Evolutionary conservation across 2,888 invertebrate species (phyloP), one percentile per base, ranked within the genome.

Genomic region (Stratiomys singularior): DNA sequence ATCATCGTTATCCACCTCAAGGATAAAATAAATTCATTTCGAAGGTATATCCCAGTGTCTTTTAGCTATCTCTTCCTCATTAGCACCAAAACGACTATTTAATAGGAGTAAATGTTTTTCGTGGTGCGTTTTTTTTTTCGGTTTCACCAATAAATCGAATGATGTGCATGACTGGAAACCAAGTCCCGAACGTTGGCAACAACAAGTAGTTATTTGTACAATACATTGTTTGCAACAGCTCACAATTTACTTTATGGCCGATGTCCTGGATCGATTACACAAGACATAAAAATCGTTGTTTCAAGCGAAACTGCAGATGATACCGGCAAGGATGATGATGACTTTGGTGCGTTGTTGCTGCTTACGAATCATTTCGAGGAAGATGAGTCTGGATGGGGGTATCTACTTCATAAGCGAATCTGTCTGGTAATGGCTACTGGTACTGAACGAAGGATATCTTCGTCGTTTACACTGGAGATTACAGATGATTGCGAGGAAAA

Each of bases 221-320:
- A 37, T 52, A 18, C 52, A 52, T 52, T n/a, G 52, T 18, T 52
- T 18, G 60, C 25, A 25, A 60, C 60, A 60, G 21, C 60, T 60
- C 3, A 25, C 60, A 60, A 60, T 60, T 60, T 25, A 25, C 25
- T 60, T 60, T 60, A 60, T 25, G 60, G 25, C 25, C 60, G 25
- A 21, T 25, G 60, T 60, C 25, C 2, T 1, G 60, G 60, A 60
- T 60, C 60, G 60, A 60, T 60, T 60, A 60, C 60, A 60, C 60
- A 60, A 18, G 52, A 60, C 60, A 60, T 25, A 60, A 60, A 25
- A 18, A 23, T 4, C 5, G 60, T 60, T 60, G 60, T 60, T 60
- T 25, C 23, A 25, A 21, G 52, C 15, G 60, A 60, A 21, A 18
- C 60, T 21, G 21, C 1, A 1, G 23, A 60, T n/a, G n/a, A n/a